A percentile compares a stretch with the other conserved stretches of the same genome.
Evolutionary conservation across 2,888 invertebrate genomes (phyloP).

Genomic region (Xestia rhomboidea): DNA sequence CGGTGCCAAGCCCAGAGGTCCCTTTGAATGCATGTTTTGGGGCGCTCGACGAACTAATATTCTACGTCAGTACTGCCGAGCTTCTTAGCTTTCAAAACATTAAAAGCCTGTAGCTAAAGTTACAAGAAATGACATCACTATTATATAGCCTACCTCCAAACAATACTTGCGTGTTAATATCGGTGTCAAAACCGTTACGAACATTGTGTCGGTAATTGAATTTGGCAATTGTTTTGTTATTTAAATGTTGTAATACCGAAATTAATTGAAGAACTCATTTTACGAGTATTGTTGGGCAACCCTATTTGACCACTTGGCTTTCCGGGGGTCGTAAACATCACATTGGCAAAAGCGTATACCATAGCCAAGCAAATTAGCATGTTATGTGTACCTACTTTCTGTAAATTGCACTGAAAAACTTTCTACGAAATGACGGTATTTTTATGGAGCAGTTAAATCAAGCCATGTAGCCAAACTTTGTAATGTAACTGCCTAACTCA

Average conservation of each 20-base stretch:
- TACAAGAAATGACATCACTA: conserved; percentile 28
- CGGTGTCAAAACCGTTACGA: conserved; percentile 57
- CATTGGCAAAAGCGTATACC: background rate
- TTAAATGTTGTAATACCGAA: conserved; percentile 49
- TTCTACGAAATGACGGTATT: background rate
- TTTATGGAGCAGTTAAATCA: background rate
- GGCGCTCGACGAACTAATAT: too few relatives aligned
- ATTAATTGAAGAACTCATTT: conserved; percentile 49
- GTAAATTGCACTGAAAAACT: background rate
- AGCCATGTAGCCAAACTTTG: background rate
- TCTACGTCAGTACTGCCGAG: background rate
- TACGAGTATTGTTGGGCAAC: conserved; percentile 22
- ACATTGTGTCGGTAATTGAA: conserved; percentile 44
- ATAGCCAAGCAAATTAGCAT: background rate
- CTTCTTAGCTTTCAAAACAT: background rate
- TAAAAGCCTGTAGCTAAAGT: background rate
- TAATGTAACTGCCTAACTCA: background rate
- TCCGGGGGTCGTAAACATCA: conserved; percentile 6
- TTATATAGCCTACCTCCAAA: conserved; percentile 5
- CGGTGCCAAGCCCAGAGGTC: background rate
- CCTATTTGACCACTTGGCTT: conserved; percentile 17
- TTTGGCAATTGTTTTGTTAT: conserved; percentile 60
- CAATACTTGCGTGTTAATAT: conserved; percentile 60
- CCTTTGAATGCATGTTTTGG: too few relatives aligned
- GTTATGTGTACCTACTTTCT: background rate